These are phyloP conservation scores for Chymomyza caudatula DNA, from an alignment of 2,888 invertebrate genomes.

Conservation along the genomic window DNA sequence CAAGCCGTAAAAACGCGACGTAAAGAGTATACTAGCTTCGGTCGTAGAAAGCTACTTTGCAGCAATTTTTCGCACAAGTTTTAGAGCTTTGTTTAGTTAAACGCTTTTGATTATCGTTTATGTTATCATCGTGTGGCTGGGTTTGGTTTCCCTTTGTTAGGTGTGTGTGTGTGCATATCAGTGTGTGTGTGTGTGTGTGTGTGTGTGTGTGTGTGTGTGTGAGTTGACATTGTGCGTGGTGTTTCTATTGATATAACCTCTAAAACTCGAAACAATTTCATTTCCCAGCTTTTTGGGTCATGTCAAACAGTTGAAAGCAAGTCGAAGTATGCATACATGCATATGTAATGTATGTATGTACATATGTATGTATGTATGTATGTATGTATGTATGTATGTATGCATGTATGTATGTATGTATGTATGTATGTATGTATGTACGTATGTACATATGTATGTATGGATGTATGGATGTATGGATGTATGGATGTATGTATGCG, in stretches of 20 bases:
- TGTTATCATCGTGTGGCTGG: neutral
- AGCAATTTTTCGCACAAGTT: neutral
- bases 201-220: neutral
- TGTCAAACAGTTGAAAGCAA: neutral
- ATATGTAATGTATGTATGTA: conserved; percentile 1
- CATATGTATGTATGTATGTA: neutral
- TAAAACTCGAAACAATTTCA: neutral
- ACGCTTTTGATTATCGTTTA: conserved; percentile 28
- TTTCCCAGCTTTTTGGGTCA: neutral
- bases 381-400: neutral
- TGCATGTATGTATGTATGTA: neutral
- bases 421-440: no score
- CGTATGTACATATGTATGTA: neutral
- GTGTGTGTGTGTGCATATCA: neutral
- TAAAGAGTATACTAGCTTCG: neutral
- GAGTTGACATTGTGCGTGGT: neutral
- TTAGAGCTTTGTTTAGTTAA: conserved; percentile 35
- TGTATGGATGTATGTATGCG: conserved; percentile 2
- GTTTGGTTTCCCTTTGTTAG: neutral
- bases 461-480: no score
- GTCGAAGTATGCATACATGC: neutral
- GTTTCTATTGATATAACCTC: conserved; percentile 1
- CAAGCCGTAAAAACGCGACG: no score
- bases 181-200: neutral
- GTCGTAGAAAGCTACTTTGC: no score